Evolutionary conservation across 2,888 invertebrate genomes (phyloP).

Genomic region (Petrophora chlorosata): DNA sequence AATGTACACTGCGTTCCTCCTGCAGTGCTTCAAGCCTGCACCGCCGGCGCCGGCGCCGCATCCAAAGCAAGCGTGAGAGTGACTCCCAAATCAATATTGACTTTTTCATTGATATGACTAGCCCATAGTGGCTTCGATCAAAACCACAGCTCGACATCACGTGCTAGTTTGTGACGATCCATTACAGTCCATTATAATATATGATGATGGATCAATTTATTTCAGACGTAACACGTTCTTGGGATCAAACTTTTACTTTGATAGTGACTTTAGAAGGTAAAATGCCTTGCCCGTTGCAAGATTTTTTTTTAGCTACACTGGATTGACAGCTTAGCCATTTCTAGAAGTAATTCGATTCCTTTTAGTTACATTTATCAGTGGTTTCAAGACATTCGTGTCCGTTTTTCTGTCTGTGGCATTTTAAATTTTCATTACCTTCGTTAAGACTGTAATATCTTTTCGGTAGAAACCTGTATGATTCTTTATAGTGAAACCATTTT

Average conservation of each 20-base stretch:
- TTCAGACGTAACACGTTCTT: conserved; percentile 62
- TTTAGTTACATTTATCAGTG: conserved; percentile 6
- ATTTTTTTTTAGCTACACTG: conserved; percentile 40
- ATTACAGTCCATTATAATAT: conserved; percentile 40
- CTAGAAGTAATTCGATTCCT: conserved; percentile 35
- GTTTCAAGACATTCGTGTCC: conserved; percentile 34
- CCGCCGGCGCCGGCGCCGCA: conserved; percentile 85
- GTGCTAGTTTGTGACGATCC: conserved; percentile 48
- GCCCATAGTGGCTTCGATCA: conserved; percentile 32
- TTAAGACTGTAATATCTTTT: conserved; percentile 61
- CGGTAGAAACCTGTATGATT: conserved; percentile 51
- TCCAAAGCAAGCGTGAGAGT: conserved; percentile 86
- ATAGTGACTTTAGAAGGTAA: conserved; percentile 45
- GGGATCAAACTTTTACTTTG: conserved; percentile 72
- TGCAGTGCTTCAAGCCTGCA: conserved; percentile 94
- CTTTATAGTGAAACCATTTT: conserved; percentile 50
- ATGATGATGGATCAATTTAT: conserved; percentile 43
- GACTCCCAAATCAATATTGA: conserved; percentile 37
- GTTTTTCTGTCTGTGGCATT: conserved; percentile 51
- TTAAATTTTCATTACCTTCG: conserved; percentile 55
- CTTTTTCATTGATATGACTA: conserved; percentile 47
- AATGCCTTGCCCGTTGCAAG: conserved; percentile 27
- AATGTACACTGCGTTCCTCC: conserved; percentile 94
- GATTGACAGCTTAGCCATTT: conserved; percentile 45
- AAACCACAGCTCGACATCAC: conserved; percentile 41